Conservation (phyloP, 2,113 vertebrate genomes). For the Pionites leucogaster region DNA sequence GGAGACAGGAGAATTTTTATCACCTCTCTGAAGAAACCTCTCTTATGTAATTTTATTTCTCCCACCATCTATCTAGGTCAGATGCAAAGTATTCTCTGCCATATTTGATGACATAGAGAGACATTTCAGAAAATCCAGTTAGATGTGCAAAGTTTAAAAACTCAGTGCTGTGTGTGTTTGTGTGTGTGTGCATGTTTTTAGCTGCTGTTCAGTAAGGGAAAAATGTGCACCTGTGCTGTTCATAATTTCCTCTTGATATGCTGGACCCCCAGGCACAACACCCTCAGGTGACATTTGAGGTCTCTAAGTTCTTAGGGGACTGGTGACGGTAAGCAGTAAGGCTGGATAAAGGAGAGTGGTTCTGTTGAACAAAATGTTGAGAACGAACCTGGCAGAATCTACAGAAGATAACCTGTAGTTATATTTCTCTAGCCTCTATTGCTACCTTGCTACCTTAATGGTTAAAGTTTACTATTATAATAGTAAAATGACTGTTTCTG, state of each 20-base stretch:
- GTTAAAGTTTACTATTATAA: neutral
- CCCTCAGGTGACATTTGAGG: neutral
- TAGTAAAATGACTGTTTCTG: neutral
- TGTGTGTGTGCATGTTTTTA: neutral
- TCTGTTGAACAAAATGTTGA: neutral
- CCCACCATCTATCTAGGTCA: neutral
- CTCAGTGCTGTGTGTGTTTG: rapidly evolving
- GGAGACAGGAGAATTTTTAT: neutral
- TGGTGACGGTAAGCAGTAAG: neutral
- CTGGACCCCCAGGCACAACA: neutral
- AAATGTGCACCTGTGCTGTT: neutral
- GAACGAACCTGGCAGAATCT: neutral
- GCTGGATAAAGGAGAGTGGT: neutral
- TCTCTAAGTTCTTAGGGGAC: neutral
- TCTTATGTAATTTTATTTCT: neutral
- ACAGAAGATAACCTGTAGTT: neutral
- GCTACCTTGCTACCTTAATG: neutral
- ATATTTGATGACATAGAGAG: neutral
- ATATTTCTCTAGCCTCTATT: neutral
- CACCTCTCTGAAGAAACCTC: neutral
- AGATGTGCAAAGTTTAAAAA: neutral
- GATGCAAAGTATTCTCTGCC: neutral
- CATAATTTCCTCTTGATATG: neutral
- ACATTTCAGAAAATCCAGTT: neutral
- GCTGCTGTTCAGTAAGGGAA: neutral